Evolutionary conservation across 2,113 vertebrate genomes (phyloP), one percentile per base, ranked within the genome.

Genomic region (Coturnix japonica): DNA sequence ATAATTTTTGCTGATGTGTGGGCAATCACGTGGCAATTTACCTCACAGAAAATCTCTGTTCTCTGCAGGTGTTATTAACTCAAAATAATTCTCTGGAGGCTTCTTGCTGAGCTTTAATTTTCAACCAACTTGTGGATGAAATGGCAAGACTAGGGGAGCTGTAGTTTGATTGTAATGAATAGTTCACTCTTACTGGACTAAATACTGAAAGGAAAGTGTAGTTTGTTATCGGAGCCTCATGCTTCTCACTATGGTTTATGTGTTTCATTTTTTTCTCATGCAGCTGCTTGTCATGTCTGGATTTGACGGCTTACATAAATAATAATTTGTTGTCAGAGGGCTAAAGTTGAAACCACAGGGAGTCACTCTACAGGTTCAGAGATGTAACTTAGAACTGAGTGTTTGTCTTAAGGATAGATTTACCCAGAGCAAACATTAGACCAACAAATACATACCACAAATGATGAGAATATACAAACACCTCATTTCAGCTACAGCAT

Each of bases 21-120:
- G 61, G 71, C 76, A 93, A 82, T 94, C 81, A 81, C 67, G 90
- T 13, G 70, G 72, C 64, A 90, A 87, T 87, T 82, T 85, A 82
- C 46, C 49, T 78, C 64, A 96, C 87, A 96, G 87, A 79, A 87
- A 95, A 85, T 77, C 87, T 91, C 92, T 97, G 96, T 96, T 95
- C 94, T 79, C 89, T 94, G 78, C 90, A 96, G 95, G 94, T 96
- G 90, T 95, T 95, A 94, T 70, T 92, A 85, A 89, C 70, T 73
- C 39, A 13, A 69, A 83, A 23, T 59, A 74, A 86, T 91, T 94
- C 94, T 95, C 92, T 57, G 17, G 75, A 81, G 91, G 59, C 30
- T 88, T 95, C 90, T 64, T 0, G 1, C 64, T 81, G 85, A 83
- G 61, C 65, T 92, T 91, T 88, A 89, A 94, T 95, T 96, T 95